These are phyloP conservation scores for Manacus vitellinus DNA, from an alignment of 2,113 vertebrate species.

Conservation along the genomic window DNA sequence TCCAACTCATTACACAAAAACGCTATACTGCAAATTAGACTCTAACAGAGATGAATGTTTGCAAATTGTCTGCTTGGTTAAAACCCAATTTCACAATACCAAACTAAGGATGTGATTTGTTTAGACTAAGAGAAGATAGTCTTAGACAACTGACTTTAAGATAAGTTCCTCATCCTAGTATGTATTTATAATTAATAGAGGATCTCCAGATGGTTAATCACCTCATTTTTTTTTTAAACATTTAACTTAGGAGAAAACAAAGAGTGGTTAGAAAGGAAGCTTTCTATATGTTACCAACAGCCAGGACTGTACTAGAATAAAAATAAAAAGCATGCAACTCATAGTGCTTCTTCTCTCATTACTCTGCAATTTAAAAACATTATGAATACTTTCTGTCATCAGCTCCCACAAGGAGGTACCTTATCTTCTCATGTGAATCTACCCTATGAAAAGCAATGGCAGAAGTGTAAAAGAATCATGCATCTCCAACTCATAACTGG, in stretches of 20 bases:
- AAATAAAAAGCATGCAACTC: neutral
- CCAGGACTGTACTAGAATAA: neutral
- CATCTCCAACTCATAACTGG: neutral
- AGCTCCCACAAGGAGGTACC: neutral
- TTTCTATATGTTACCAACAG: neutral
- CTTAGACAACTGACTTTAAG: neutral
- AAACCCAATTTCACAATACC: neutral
- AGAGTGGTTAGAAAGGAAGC: neutral
- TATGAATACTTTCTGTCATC: neutral
- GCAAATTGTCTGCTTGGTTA: conserved; percentile 23
- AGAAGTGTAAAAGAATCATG: neutral
- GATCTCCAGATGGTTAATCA: neutral
- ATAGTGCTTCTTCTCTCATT: neutral
- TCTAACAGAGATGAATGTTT: conserved; percentile 20
- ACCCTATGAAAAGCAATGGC: neutral
- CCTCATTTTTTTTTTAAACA: neutral
- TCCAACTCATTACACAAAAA: neutral
- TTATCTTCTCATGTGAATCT: neutral
- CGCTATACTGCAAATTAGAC: conserved; percentile 24
- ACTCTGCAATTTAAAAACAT: neutral
- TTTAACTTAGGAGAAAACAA: neutral
- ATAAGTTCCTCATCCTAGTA: neutral
- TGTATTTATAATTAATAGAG: neutral
- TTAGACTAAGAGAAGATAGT: neutral
- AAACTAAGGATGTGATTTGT: neutral